Percentiles rank a stretch among this genome's conserved stretches.
These are phyloP conservation scores for Idaea biselata DNA, from an alignment of 2,888 invertebrate genomes.

Conservation along the genomic window DNA sequence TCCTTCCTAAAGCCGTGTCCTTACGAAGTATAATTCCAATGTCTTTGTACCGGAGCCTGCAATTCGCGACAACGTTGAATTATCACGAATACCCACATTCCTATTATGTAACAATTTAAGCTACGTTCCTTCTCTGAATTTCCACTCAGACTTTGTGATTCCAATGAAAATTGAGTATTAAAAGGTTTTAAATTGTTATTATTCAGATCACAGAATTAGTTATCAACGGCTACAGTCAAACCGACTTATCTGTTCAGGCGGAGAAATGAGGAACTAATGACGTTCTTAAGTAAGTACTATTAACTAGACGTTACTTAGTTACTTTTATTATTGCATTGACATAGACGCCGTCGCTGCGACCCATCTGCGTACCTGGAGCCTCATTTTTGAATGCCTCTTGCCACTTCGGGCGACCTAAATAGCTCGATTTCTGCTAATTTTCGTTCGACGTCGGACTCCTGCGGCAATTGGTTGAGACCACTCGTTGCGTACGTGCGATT, in stretches of 20 bases:
- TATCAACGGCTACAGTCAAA: background rate
- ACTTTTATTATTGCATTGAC: no score
- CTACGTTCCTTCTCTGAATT: constrained; percentile 24
- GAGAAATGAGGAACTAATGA: background rate
- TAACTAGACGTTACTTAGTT: no score
- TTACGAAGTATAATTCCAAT: no score
- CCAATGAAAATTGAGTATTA: constrained; percentile 16
- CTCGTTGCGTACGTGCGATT: no score
- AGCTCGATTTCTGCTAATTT: no score
- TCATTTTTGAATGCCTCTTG: no score
- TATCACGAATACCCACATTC: constrained; percentile 36
- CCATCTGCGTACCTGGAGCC: no score
- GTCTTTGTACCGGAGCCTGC: background rate
- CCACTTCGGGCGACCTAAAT: no score
- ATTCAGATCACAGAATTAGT: background rate
- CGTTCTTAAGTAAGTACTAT: no score
- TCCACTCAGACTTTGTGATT: constrained; percentile 23
- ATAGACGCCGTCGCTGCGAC: no score
- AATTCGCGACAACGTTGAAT: constrained; percentile 25
- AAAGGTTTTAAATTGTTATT: constrained; percentile 15
- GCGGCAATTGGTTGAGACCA: no score
- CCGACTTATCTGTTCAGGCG: background rate
- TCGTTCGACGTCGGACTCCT: no score
- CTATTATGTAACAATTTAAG: constrained; percentile 39
- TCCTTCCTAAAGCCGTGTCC: constrained; percentile 1